Conservation (phyloP, 2,888 invertebrate genomes). For the Zonitis immaculata region DNA sequence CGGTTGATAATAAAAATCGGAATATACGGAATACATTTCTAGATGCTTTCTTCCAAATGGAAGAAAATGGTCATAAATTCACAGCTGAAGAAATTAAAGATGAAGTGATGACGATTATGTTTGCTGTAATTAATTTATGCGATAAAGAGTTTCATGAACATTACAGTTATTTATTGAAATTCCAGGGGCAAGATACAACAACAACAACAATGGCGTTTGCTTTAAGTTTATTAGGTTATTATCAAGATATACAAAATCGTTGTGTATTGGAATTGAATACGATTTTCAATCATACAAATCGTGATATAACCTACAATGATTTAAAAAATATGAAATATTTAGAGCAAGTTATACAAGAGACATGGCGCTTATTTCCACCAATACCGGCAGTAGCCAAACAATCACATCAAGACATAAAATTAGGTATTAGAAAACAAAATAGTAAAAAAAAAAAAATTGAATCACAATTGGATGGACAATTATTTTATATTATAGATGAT, state of each 20-base stretch:
- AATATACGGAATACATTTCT: slow-evolving; percentile 17
- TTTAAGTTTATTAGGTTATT: slow-evolving; percentile 28
- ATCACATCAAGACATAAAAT: slow-evolving; percentile 23
- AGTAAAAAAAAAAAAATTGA: too few species aligned
- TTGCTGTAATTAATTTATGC: too few species aligned
- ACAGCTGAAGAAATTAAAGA: slow-evolving; percentile 29
- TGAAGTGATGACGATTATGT: slow-evolving; percentile 32
- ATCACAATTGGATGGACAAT: too few species aligned
- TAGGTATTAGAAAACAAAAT: too few species aligned
- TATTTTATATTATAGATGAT: slow-evolving; percentile 14
- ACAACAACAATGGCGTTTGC: slow-evolving; percentile 30
- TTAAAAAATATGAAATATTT: slow-evolving; percentile 30
- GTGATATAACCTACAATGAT: slow-evolving; percentile 29
- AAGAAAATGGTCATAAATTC: slow-evolving; percentile 18
- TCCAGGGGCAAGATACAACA: slow-evolving; percentile 35
- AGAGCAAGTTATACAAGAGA: slow-evolving; percentile 36
- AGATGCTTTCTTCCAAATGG: slow-evolving; percentile 25
- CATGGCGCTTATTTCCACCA: slow-evolving; percentile 33
- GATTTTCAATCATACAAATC: slow-evolving; percentile 21
- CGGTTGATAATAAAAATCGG: neutral
- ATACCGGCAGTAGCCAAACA: slow-evolving; percentile 25
- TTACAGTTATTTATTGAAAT: too few species aligned
- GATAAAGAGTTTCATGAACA: too few species aligned
- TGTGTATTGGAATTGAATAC: slow-evolving; percentile 16
- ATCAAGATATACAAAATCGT: slow-evolving; percentile 25